These are phyloP conservation scores for Drosophila fulvimacula DNA, from an alignment of 2,888 invertebrate species.

Conservation along the genomic window DNA sequence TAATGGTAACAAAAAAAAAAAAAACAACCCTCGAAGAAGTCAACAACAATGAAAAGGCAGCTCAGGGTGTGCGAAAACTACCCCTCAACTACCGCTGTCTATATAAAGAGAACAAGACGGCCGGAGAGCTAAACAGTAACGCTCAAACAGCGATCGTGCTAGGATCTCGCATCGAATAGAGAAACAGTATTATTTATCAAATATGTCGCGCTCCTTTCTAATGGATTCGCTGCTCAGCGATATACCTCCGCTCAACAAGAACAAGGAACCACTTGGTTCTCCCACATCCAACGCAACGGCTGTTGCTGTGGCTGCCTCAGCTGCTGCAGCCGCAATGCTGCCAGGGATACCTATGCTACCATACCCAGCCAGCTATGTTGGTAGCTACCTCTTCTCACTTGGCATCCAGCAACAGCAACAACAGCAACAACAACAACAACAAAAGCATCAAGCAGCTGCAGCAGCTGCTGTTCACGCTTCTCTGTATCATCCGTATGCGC, in stretches of 20 bases:
- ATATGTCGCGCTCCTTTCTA: slow-evolving; percentile 92
- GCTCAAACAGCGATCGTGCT: slow-evolving; percentile 74
- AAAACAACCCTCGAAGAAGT: slow-evolving; percentile 81
- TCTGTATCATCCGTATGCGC: slow-evolving; percentile 77
- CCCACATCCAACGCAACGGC: slow-evolving; percentile 65
- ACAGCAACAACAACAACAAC: slow-evolving; percentile 85
- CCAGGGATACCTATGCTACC: slow-evolving; percentile 86
- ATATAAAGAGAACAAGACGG: slow-evolving; percentile 70
- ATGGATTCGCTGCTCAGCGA: slow-evolving; percentile 92
- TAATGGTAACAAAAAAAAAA: slow-evolving; percentile 53
- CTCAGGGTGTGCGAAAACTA: slow-evolving; percentile 52
- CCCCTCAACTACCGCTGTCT: slow-evolving; percentile 50
- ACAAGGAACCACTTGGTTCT: slow-evolving; percentile 70
- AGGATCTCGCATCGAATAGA: slow-evolving; percentile 29
- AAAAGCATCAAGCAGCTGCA: slow-evolving; percentile 59
- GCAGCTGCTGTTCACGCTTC: slow-evolving; percentile 63
- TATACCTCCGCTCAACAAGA: slow-evolving; percentile 85
- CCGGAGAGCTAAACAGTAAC: slow-evolving; percentile 65
- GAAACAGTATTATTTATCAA: background rate
- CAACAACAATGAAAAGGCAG: slow-evolving; percentile 53
- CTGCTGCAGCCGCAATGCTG: slow-evolving; percentile 83
- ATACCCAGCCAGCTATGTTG: slow-evolving; percentile 88
- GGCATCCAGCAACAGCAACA: slow-evolving; percentile 88
- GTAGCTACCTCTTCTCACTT: slow-evolving; percentile 88
- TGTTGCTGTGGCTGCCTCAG: slow-evolving; percentile 85